These are phyloP conservation scores for Congeria kusceri DNA, from an alignment of 2,888 invertebrate genomes.

Conservation along the genomic window DNA sequence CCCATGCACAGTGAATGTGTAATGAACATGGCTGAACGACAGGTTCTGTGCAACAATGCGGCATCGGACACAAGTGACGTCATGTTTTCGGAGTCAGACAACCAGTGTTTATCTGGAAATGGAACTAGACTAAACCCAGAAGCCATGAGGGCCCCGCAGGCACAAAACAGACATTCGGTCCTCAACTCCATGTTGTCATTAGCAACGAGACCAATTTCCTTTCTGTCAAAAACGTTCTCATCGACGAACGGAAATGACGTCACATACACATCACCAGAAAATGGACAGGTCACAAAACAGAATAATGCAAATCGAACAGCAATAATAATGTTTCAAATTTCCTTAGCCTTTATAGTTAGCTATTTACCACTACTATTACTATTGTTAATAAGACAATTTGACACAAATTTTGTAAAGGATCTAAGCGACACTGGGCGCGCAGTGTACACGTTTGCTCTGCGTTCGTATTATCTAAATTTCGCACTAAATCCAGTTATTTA, in stretches of 20 bases:
- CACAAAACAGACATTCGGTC: slow-evolving; percentile 14
- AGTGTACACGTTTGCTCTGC: slow-evolving; percentile 61
- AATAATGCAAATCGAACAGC: slow-evolving; percentile 60
- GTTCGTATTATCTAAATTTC: slow-evolving; percentile 70
- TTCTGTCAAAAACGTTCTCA: slow-evolving; percentile 16
- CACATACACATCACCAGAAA: not conserved
- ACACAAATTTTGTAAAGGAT: slow-evolving; percentile 49
- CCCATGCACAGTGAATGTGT: too few relatives aligned
- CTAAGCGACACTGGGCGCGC: slow-evolving; percentile 47
- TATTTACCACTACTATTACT: slow-evolving; percentile 62
- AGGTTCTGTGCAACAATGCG: not conserved
- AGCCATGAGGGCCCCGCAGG: not conserved
- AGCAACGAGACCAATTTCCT: slow-evolving; percentile 13
- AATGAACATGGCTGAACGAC: too few relatives aligned
- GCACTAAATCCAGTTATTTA: slow-evolving; percentile 74
- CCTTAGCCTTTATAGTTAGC: slow-evolving; percentile 63
- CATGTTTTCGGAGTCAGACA: slow-evolving; percentile 11
- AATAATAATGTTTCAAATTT: slow-evolving; percentile 67
- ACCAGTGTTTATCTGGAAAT: slow-evolving; percentile 17
- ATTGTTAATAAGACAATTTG: slow-evolving; percentile 44
- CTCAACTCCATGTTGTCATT: slow-evolving; percentile 32
- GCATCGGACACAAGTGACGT: slow-evolving; percentile 27
- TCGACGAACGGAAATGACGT: not conserved
- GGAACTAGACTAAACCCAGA: not conserved
- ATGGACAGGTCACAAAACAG: not conserved